Evolutionary conservation across 2,888 invertebrate genomes (phyloP).

Genomic region (Poecilobothrus nobilitatus): DNA sequence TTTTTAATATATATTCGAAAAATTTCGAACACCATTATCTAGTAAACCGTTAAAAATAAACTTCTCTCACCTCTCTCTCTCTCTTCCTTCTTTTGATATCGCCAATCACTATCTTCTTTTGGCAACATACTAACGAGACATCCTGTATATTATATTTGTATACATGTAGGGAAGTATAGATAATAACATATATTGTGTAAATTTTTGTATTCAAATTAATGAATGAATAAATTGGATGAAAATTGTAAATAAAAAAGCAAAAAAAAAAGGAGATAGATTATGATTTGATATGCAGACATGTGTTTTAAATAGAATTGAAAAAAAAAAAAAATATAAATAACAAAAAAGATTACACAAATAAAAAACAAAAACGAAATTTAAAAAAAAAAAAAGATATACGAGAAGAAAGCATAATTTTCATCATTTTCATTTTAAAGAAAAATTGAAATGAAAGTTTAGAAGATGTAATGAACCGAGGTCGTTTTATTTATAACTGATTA

Average conservation of each 20-base stretch:
- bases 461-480: not conserved
- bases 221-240: not conserved
- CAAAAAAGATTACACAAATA: not conserved
- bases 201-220: not conserved
- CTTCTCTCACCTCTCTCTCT: no score
- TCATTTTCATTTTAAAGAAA: not conserved
- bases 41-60: no score
- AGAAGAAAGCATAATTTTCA: not conserved
- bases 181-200: no score
- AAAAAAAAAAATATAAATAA: not conserved
- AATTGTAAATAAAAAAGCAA: no score
- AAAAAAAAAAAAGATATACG: not conserved
- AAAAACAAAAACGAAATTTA: no score
- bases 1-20: no score
- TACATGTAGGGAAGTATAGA: no score
- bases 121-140: no score
- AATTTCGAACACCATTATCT: no score
- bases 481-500: constrained; percentile 5
- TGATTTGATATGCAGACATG: not conserved
- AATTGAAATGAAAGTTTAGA: not conserved
- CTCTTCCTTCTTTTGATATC: no score
- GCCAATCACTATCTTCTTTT: no score
- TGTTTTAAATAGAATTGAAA: not conserved
- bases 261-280: not conserved
- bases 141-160: no score